phyloP scores from a whole-genome alignment of 2,113 vertebrate genomes.

The Python bivittatus region DNA sequence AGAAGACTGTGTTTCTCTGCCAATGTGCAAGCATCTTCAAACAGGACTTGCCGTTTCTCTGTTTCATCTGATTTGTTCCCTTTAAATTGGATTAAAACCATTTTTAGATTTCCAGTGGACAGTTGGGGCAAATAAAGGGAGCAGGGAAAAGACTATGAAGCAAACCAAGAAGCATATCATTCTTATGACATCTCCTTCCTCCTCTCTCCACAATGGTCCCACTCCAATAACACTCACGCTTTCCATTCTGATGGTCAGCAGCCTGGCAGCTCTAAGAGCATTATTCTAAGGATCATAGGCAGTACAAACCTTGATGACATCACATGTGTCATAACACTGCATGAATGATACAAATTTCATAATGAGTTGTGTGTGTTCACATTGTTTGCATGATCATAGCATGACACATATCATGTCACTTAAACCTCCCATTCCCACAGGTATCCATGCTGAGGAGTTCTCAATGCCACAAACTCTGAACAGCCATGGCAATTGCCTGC shows the following conservation, averaged over 20 bases:
- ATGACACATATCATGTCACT: neutral
- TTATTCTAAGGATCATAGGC: neutral
- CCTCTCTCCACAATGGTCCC: neutral
- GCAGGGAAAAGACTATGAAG: neutral
- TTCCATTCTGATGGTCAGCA: neutral
- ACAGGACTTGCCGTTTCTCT: slow-evolving; percentile 82
- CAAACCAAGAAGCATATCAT: neutral
- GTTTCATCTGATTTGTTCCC: slow-evolving; percentile 91
- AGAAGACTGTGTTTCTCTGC: slow-evolving; percentile 84
- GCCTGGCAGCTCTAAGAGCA: neutral
- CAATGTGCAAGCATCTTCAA: slow-evolving; percentile 86
- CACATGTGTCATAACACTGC: neutral
- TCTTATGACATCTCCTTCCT: neutral
- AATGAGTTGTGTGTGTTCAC: neutral
- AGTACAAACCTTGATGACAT: neutral
- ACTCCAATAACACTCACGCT: neutral
- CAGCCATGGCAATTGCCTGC: neutral
- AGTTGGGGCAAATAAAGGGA: neutral
- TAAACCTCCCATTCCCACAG: neutral
- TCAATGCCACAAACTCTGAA: neutral
- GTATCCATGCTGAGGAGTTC: neutral
- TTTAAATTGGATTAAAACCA: slow-evolving; percentile 45
- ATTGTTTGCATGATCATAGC: neutral
- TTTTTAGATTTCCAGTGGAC: neutral
- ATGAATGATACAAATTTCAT: neutral